Evolutionary conservation across 2,113 vertebrate species (phyloP).

Genomic region (Callocephalon fimbriatum): DNA sequence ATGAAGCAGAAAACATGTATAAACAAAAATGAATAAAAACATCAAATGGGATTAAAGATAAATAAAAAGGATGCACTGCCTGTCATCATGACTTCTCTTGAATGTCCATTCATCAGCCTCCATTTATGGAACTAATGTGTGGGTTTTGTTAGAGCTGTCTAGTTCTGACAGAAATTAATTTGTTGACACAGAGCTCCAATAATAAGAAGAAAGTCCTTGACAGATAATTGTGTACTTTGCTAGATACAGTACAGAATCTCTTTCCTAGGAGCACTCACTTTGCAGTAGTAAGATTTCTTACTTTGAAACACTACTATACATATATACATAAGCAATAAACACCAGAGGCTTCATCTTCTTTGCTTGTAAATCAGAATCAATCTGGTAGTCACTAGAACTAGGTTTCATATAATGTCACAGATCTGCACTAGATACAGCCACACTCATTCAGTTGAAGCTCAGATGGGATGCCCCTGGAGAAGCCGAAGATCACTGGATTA

Average conservation of each 20-base stretch:
- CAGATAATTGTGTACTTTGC: neutral
- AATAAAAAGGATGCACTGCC: neutral
- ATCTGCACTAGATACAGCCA: neutral
- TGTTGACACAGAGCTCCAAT: conserved; percentile 3
- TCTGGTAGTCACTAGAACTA: neutral
- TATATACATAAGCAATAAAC: neutral
- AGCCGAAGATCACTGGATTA: neutral
- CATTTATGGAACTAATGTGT: neutral
- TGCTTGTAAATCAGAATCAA: neutral
- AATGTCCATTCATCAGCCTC: neutral
- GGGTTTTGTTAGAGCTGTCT: neutral
- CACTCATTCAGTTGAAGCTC: neutral
- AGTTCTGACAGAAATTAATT: neutral
- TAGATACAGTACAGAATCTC: neutral
- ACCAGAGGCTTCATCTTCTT: neutral
- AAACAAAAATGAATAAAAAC: neutral
- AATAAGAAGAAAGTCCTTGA: neutral
- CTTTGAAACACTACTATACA: neutral
- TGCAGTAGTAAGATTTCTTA: neutral
- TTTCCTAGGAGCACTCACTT: conserved; percentile 9
- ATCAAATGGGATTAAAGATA: neutral
- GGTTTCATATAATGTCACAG: neutral
- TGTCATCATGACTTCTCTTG: neutral
- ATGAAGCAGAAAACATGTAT: neutral
- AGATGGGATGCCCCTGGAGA: neutral